Evolutionary conservation across 92 coral and sea anemone species (phyloP), one percentile per base, ranked within the genome.

Genomic region (Phenganax stokvisi): DNA sequence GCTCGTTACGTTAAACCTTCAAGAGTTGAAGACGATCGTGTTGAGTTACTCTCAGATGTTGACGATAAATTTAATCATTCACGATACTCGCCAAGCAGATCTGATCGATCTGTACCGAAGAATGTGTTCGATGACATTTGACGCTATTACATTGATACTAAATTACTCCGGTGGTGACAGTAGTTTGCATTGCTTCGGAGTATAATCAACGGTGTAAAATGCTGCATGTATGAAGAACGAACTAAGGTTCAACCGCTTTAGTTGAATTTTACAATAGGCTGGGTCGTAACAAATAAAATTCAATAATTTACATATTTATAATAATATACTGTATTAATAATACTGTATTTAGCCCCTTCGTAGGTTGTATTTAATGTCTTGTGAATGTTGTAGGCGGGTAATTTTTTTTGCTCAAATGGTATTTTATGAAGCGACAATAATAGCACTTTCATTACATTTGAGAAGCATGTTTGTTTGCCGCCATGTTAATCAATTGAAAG

Each of bases 51-150:
- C 47, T 87, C 97, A 10, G 97, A 92, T 11, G 76, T 90, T 7
- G 99, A 96, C 52, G 91, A 96, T 76, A 91, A 92, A 73, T 84
- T 89, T 13, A 80, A 89, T 51, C 81, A 89, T 28, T 88, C 83
- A 54, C 83, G 78, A 75, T 85, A 85, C 29, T 61, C 90, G 12
- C 89, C 74, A 74, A 87, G 91, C 8, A 76, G 89, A 78, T 88
- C 94, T 15, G 81, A 90, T 12, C 78, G 87, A 9, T 83, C 89
- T 85, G 92, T 91, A 71, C 99, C 99, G 5, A 93, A 92, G 83
- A 96, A 96, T 81, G 85, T 96, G 53, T 96, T 96, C 82, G 99
- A 96, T 86, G 99, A 96, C 81, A 90, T 96, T 78, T 93, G 58
- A 88, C 57, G n/a, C 11, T 31, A 51, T 12, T 56, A 61, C 29